phyloP scores from a whole-genome alignment of 30 jellyfish, hydroid and myxozoan genomes.

The Aurelia aurita complex sp. Pacific region DNA sequence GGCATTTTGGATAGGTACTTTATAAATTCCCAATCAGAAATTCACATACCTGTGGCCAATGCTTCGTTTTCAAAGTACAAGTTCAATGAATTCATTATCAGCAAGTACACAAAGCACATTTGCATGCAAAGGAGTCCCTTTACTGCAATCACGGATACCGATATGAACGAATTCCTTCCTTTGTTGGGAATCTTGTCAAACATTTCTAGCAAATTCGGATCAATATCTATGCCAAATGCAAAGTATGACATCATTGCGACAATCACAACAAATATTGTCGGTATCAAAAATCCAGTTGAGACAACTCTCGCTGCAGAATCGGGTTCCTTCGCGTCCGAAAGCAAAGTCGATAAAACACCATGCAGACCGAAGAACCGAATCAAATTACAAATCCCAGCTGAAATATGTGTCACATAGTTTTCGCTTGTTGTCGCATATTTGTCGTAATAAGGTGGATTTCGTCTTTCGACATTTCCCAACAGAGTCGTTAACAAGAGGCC shows the following conservation, averaged over 20 bases:
- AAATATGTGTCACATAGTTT: neutral
- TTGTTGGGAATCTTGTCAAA: slow-evolving; percentile 1
- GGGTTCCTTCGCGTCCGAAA: slow-evolving; percentile 27
- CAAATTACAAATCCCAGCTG: slow-evolving; percentile 8
- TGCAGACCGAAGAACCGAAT: slow-evolving; percentile 29
- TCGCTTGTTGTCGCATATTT: neutral
- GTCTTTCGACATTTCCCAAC: slow-evolving; percentile 18
- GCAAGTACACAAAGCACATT: slow-evolving; percentile 18
- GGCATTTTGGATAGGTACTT: too few species aligned
- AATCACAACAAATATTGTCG: slow-evolving; percentile 42
- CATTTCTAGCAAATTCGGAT: slow-evolving; percentile 2
- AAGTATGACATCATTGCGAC: slow-evolving; percentile 44
- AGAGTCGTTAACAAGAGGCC: slow-evolving; percentile 43
- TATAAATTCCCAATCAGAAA: too few species aligned
- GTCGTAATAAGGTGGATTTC: neutral
- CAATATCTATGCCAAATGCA: slow-evolving; percentile 9
- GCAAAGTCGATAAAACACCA: neutral
- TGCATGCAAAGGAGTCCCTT: slow-evolving; percentile 8
- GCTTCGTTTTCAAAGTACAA: slow-evolving; percentile 16
- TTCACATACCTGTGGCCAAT: slow-evolving; percentile 22
- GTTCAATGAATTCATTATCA: slow-evolving; percentile 27
- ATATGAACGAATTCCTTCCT: neutral
- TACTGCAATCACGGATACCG: neutral
- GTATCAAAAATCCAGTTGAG: slow-evolving; percentile 26
- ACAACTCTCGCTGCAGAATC: slow-evolving; percentile 33